Evolutionary conservation across 2,797 vertebrate species (phyloP).

Genomic region (Orientallactaga sibirica): DNA sequence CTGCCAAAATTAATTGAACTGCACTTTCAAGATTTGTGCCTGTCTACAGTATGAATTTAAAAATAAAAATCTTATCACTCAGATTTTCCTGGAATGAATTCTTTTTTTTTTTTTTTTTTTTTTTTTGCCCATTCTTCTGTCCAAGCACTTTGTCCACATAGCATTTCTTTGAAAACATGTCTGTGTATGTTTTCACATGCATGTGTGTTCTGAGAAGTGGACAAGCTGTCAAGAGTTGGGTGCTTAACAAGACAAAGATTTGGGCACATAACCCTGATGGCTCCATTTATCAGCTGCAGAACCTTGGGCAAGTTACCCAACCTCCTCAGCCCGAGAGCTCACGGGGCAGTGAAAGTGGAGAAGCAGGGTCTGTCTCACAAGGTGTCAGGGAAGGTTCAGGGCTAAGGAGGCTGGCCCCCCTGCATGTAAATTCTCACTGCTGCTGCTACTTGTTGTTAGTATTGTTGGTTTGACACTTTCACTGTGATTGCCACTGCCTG

Average conservation of each 20-base stretch:
- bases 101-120: background rate
- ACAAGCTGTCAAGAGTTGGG: background rate
- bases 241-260: background rate
- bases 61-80: slow-evolving; percentile 43
- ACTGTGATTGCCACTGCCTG: background rate
- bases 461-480: slow-evolving; percentile 41
- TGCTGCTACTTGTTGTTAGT: background rate
- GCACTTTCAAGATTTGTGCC: background rate
- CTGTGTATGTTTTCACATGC: background rate
- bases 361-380: background rate
- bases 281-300: background rate
- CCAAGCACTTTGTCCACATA: background rate
- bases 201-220: background rate
- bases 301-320: background rate
- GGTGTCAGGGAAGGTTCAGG: background rate
- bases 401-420: background rate
- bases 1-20: background rate
- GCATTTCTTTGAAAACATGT: background rate
- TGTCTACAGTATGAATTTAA: background rate
- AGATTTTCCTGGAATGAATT: background rate
- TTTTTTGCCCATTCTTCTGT: background rate
- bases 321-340: background rate
- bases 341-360: background rate
- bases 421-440: background rate
- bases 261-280: background rate